Conservation (phyloP, 2,888 invertebrate genomes). For the Agapostemon virescens region DNA sequence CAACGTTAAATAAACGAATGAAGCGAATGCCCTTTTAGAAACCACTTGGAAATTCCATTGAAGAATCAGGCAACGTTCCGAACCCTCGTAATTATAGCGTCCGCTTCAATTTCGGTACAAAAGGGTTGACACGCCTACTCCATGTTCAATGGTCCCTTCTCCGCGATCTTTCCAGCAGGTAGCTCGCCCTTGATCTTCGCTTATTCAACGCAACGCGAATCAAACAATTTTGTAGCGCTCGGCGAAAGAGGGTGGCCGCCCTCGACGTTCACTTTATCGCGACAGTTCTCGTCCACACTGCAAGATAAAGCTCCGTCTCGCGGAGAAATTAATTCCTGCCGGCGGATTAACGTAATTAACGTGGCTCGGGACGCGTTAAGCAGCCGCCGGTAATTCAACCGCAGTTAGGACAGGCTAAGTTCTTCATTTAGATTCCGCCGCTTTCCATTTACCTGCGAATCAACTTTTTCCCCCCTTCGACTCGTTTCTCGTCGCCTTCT, state of each 20-base stretch:
- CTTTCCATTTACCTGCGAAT: conserved; percentile 38
- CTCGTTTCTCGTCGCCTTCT: conserved; percentile 16
- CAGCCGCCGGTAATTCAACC: conserved; percentile 48
- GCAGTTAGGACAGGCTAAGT: conserved; percentile 45
- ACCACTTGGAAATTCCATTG: background rate
- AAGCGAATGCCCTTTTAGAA: background rate
- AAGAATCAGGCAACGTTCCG: background rate
- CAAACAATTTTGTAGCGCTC: conserved; percentile 22
- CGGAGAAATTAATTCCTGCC: conserved; percentile 42
- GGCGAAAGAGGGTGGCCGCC: background rate
- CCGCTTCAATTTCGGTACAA: background rate
- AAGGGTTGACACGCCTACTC: background rate
- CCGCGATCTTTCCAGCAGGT: background rate
- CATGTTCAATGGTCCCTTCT: background rate
- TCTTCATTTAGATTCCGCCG: conserved; percentile 38
- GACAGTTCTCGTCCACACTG: conserved; percentile 33
- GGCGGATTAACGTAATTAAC: conserved; percentile 51
- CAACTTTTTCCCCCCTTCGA: conserved; percentile 11
- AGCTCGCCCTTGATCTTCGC: background rate
- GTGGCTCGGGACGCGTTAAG: conserved; percentile 41
- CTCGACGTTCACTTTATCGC: conserved; percentile 27
- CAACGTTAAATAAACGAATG: background rate
- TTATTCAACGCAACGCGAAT: conserved; percentile 32
- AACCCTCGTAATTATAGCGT: background rate
- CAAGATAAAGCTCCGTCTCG: conserved; percentile 38